These are phyloP conservation scores for Caprella mutica DNA, from an alignment of 2,888 invertebrate species.

Conservation along the genomic window DNA sequence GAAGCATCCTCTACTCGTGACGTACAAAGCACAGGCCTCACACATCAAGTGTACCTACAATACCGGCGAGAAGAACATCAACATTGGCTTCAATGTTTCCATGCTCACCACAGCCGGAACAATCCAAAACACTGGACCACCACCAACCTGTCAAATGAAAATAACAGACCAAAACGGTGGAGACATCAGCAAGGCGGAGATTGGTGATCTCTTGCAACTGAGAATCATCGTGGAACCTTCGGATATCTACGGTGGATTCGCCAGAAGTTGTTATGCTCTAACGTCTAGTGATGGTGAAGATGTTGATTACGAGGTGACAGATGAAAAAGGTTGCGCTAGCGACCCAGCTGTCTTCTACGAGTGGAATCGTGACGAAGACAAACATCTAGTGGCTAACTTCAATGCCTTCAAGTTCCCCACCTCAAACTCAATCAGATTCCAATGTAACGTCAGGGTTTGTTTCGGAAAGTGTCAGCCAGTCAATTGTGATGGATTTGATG, in stretches of 20 bases:
- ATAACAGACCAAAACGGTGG: slow-evolving; percentile 76
- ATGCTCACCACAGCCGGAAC: slow-evolving; percentile 92
- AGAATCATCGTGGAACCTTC: slow-evolving; percentile 69
- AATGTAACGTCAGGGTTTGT: slow-evolving; percentile 87
- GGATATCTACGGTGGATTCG: slow-evolving; percentile 86
- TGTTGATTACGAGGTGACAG: slow-evolving; percentile 83
- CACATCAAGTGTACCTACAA: slow-evolving; percentile 92
- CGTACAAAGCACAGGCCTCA: slow-evolving; percentile 88
- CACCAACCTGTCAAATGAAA: slow-evolving; percentile 82
- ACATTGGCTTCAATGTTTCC: slow-evolving; percentile 84
- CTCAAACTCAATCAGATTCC: slow-evolving; percentile 86
- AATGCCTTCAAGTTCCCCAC: slow-evolving; percentile 92
- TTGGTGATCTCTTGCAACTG: slow-evolving; percentile 75
- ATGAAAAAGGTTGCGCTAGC: slow-evolving; percentile 75
- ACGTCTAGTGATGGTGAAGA: slow-evolving; percentile 69
- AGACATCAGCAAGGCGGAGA: slow-evolving; percentile 80
- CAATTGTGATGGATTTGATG: slow-evolving; percentile 81
- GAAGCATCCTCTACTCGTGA: slow-evolving; percentile 88
- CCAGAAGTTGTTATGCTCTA: slow-evolving; percentile 82
- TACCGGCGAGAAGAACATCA: slow-evolving; percentile 65
- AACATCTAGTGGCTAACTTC: slow-evolving; percentile 73
- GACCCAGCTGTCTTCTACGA: slow-evolving; percentile 86
- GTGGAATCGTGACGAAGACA: slow-evolving; percentile 70
- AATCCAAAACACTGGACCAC: slow-evolving; percentile 87
- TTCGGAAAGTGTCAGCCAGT: slow-evolving; percentile 92